Evolutionary conservation across 2,888 invertebrate species (phyloP).

Genomic region (Osedax frankpressi): DNA sequence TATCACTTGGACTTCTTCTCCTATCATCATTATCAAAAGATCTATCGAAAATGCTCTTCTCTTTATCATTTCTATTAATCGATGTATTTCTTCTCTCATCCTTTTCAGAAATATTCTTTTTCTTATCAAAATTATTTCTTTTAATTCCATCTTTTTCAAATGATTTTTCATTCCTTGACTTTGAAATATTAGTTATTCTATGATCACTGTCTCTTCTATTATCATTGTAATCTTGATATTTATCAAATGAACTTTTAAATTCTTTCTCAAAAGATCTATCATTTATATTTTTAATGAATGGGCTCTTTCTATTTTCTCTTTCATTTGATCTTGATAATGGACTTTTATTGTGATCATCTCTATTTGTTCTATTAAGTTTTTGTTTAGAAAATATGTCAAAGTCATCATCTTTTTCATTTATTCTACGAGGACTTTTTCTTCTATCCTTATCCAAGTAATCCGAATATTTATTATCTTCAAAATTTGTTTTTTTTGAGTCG

Average conservation of each 20-base stretch:
- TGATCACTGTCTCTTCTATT: too few relatives aligned
- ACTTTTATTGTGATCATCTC: neutral
- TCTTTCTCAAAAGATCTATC: neutral
- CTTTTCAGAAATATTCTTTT: neutral
- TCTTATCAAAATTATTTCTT: neutral
- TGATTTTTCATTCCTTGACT: neutral
- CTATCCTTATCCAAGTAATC: too few relatives aligned
- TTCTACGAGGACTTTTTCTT: neutral
- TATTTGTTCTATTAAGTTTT: neutral
- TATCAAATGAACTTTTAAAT: neutral
- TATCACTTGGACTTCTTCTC: neutral
- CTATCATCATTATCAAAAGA: neutral
- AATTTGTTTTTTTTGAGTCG: neutral
- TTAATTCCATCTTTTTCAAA: neutral
- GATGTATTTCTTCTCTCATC: neutral
- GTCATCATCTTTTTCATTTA: too few relatives aligned
- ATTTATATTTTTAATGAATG: neutral
- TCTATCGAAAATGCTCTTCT: neutral
- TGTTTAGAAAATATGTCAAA: too few relatives aligned
- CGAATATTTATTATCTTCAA: too few relatives aligned
- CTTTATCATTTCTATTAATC: neutral
- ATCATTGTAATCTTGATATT: too few relatives aligned
- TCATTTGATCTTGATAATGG: too few relatives aligned
- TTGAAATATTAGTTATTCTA: too few relatives aligned
- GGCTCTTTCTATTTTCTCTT: too few relatives aligned